These are phyloP conservation scores for Pseudoatta argentina DNA, from an alignment of 1,140 invertebrate genomes.

Conservation along the genomic window DNA sequence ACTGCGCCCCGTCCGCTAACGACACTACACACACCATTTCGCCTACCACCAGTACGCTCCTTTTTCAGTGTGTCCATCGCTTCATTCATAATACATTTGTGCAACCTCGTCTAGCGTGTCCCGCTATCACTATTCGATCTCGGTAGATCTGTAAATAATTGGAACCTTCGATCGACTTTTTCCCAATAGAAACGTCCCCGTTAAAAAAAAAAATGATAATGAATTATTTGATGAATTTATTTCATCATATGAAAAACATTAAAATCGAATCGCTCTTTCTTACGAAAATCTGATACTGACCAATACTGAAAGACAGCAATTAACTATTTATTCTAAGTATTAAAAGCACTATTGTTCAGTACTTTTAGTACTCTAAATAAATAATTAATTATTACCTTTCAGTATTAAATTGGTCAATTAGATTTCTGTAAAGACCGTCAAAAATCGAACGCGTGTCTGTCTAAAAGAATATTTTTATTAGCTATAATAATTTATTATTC, in stretches of 20 bases:
- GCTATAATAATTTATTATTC: no score
- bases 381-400: no score
- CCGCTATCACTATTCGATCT: not conserved
- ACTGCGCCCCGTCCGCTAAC: conserved; percentile 79
- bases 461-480: not conserved
- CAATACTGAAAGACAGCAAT: no score
- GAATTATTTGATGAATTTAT: not conserved
- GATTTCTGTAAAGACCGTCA: no score
- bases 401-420: no score
- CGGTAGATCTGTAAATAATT: not conserved
- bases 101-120: conserved; percentile 1
- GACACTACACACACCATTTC: conserved; percentile 80
- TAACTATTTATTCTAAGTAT: no score
- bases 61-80: conserved; percentile 45
- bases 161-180: not conserved
- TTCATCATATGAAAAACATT: not conserved
- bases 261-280: not conserved
- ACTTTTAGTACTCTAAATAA: no score
- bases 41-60: conserved; percentile 83
- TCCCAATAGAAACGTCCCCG: not conserved
- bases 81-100: conserved; percentile 32
- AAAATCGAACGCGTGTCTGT: not conserved
- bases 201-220: not conserved
- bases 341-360: no score
- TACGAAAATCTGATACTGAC: no score